Evolutionary conservation across 1,140 invertebrate species (phyloP).

Genomic region (Drosophila melanica): DNA sequence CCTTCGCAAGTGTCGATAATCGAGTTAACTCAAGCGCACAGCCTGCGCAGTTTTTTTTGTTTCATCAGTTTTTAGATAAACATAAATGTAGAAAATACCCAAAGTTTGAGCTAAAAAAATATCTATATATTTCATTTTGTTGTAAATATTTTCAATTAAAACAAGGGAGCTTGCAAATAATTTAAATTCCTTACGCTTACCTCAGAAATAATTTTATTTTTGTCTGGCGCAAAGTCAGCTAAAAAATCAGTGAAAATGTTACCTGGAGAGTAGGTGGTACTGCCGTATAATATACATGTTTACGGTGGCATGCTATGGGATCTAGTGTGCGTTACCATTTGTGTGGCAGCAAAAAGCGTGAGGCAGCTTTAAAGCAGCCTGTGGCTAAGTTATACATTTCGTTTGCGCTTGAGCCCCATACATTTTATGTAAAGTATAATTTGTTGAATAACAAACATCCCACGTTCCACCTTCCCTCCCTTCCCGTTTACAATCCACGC

Average conservation of each 20-base stretch:
- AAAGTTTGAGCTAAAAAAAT: background rate
- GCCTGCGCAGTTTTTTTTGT: slow-evolving; percentile 15
- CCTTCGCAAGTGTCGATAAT: background rate
- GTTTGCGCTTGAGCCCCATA: slow-evolving; percentile 3
- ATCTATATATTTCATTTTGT: background rate
- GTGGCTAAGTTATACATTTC: slow-evolving; percentile 8
- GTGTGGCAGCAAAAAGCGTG: background rate
- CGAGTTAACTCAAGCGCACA: slow-evolving; percentile 6
- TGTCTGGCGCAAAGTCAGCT: background rate
- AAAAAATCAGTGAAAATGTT: slow-evolving; percentile 44
- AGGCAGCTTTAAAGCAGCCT: slow-evolving; percentile 27
- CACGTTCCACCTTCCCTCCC: background rate
- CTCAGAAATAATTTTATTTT: slow-evolving; percentile 5
- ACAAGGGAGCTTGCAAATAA: too few species aligned
- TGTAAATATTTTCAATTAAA: slow-evolving; percentile 3
- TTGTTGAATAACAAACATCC: slow-evolving; percentile 33
- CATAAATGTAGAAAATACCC: background rate
- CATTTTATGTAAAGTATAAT: slow-evolving; percentile 51
- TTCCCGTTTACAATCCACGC: background rate
- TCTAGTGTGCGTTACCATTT: background rate
- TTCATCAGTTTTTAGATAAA: background rate
- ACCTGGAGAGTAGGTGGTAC: slow-evolving; percentile 27
- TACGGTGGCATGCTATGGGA: slow-evolving; percentile 2
- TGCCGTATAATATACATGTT: slow-evolving; percentile 7
- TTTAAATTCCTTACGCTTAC: too few species aligned